Evolutionary conservation across 2,113 vertebrate genomes (phyloP).

Genomic region (Eulacestoma nigropectus): DNA sequence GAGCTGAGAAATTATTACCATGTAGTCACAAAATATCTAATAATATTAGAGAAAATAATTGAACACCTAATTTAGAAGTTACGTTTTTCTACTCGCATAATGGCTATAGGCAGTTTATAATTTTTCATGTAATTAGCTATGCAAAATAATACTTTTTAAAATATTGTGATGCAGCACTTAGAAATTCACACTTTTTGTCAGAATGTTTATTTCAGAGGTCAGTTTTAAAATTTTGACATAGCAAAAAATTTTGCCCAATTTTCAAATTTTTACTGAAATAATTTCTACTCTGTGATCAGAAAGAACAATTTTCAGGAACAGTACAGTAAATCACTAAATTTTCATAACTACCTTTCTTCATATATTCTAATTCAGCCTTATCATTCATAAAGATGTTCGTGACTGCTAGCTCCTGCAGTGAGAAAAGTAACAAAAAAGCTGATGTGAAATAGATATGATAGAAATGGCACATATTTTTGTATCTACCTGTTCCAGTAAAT

Average conservation of each 20-base stretch:
- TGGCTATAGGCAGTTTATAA: not conserved
- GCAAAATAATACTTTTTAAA: not conserved
- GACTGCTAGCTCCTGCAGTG: not conserved
- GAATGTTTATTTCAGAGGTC: not conserved
- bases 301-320: not conserved
- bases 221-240: not conserved
- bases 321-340: not conserved
- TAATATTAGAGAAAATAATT: not conserved
- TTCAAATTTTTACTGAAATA: not conserved
- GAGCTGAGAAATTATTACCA: not conserved
- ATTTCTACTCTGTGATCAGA: not conserved
- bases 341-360: not conserved
- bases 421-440: not conserved
- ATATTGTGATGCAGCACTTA: not conserved
- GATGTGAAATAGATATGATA: not conserved
- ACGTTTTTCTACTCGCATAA: not conserved
- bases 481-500: not conserved
- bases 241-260: not conserved
- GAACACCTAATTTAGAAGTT: not conserved
- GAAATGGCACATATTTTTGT: not conserved
- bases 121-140: not conserved
- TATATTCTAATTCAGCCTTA: not conserved
- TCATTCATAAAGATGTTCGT: not conserved
- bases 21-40: not conserved
- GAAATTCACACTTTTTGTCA: not conserved